A percentile compares a stretch with the other conserved stretches of the same genome.
Evolutionary conservation across 2,888 invertebrate species (phyloP).

Genomic region (Drosophila ustulata): DNA sequence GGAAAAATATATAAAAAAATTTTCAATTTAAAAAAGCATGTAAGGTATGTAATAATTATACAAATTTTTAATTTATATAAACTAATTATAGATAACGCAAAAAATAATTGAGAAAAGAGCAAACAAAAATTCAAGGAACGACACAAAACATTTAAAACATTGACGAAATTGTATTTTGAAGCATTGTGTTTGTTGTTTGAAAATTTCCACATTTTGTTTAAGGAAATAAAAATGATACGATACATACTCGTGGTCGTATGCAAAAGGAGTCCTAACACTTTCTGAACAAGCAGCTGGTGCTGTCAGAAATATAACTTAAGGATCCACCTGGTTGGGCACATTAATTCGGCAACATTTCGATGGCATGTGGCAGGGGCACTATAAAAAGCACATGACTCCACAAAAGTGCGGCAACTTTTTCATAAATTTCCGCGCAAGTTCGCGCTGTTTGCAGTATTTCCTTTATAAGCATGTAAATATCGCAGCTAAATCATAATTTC

Average conservation of each 20-base stretch:
- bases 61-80: not conserved
- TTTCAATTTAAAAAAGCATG: not conserved
- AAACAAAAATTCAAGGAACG: constrained; percentile 10
- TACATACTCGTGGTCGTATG: not conserved
- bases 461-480: constrained; percentile 76
- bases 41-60: not conserved
- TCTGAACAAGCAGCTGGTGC: constrained; percentile 6
- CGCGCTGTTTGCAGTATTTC: constrained; percentile 41
- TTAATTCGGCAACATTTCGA: constrained; percentile 29
- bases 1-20: not conserved
- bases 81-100: not conserved
- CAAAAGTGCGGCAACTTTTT: constrained; percentile 44
- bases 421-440: constrained; percentile 53
- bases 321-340: constrained; percentile 24
- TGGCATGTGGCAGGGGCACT: constrained; percentile 35
- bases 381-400: constrained; percentile 73
- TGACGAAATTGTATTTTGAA: not conserved
- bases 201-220: constrained; percentile 67
- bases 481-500: constrained; percentile 74
- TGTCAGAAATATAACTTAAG: constrained; percentile 6
- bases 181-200: constrained; percentile 21
- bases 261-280: constrained; percentile 4
- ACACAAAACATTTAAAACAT: constrained; percentile 1
- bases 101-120: constrained; percentile 12
- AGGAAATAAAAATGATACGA: constrained; percentile 34